A percentile compares a stretch with the other conserved stretches of the same genome.
Evolutionary conservation across 1,140 invertebrate genomes (phyloP).

Genomic region (Anastatus disparis): DNA sequence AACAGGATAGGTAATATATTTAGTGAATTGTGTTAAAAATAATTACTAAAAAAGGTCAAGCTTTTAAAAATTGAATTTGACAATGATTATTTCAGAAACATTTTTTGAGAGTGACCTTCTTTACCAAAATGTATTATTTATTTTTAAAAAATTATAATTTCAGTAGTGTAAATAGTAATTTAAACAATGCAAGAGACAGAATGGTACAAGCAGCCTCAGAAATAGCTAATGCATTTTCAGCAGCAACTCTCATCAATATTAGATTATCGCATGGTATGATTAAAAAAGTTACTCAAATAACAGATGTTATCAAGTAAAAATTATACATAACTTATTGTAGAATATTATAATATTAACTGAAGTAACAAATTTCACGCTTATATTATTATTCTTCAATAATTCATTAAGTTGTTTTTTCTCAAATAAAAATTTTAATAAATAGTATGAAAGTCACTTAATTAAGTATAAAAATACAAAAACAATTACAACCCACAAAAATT

Average conservation of each 20-base stretch:
- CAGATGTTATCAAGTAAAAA: too few relatives aligned
- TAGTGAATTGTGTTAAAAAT: too few relatives aligned
- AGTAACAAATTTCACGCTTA: too few relatives aligned
- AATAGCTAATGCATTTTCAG: slow-evolving; percentile 63
- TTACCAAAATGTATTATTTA: slow-evolving; percentile 9
- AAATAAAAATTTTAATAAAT: too few relatives aligned
- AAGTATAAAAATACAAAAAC: too few relatives aligned
- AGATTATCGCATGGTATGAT: slow-evolving; percentile 40
- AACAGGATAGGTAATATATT: slow-evolving; percentile 44
- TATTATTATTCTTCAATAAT: too few relatives aligned
- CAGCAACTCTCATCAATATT: slow-evolving; percentile 58
- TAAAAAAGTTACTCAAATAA: background rate
- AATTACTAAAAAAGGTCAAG: too few relatives aligned
- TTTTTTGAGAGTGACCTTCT: background rate
- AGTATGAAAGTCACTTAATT: too few relatives aligned
- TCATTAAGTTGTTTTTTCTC: too few relatives aligned
- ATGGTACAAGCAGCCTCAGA: slow-evolving; percentile 62
- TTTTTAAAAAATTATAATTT: slow-evolving; percentile 14
- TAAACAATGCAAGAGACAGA: slow-evolving; percentile 37
- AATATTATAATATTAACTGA: too few relatives aligned
- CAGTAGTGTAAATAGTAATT: slow-evolving; percentile 39
- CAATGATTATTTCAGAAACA: background rate
- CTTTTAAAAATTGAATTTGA: background rate
- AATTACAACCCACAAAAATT: too few relatives aligned
- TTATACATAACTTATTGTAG: too few relatives aligned